Evolutionary conservation across 1,140 invertebrate species (phyloP).

Genomic region (Lepidurus arcticus): DNA sequence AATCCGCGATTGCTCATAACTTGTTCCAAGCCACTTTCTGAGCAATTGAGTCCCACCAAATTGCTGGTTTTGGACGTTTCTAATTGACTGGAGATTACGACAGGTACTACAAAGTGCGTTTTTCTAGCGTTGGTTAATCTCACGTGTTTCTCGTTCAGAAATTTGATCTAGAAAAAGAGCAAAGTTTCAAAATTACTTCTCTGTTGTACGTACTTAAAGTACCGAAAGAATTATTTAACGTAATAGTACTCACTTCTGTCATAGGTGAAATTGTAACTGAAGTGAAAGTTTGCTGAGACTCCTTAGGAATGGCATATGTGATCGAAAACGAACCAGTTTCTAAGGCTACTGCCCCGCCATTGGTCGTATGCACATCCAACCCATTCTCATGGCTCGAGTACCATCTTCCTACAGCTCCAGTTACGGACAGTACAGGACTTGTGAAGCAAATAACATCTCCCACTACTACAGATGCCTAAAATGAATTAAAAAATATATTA

Average conservation of each 20-base stretch:
- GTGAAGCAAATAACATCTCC: constrained; percentile 38
- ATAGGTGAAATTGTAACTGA: neutral
- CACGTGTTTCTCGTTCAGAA: constrained; percentile 22
- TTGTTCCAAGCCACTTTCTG: constrained; percentile 5
- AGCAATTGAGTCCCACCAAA: constrained; percentile 31
- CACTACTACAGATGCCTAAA: neutral
- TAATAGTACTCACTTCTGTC: neutral
- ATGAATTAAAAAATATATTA: neutral
- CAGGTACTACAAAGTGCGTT: neutral
- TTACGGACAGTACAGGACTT: constrained; percentile 32
- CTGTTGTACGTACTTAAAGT: neutral
- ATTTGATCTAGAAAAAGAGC: neutral
- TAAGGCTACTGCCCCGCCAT: constrained; percentile 34
- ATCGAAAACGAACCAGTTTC: constrained; percentile 34
- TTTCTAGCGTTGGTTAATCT: constrained; percentile 4
- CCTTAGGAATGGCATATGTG: constrained; percentile 31
- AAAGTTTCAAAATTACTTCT: constrained; percentile 1
- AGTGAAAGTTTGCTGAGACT: neutral
- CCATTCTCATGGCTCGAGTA: neutral
- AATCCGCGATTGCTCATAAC: constrained; percentile 24
- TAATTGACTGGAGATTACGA: constrained; percentile 11
- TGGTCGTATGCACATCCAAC: constrained; percentile 30
- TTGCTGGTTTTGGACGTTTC: constrained; percentile 25
- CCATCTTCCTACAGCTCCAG: constrained; percentile 32
- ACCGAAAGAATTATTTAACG: neutral